Conservation (phyloP, 2,797 vertebrate genomes). For the Aulostomus chinensis region DNA sequence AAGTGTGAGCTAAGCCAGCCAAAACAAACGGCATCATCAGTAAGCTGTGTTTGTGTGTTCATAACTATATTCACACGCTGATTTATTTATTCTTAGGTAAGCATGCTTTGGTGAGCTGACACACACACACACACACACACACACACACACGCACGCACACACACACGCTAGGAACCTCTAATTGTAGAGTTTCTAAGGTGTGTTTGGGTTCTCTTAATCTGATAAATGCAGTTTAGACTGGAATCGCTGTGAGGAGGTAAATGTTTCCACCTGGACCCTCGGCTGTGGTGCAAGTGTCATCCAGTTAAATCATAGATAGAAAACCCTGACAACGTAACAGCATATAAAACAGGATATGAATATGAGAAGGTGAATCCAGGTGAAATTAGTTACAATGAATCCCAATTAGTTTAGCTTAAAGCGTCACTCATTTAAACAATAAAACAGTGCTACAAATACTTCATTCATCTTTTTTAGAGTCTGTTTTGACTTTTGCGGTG, state of each 20-base stretch:
- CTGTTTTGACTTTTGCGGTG: no score
- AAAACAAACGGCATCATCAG: slow-evolving; percentile 26
- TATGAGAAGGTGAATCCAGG: not conserved
- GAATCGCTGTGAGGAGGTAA: slow-evolving; percentile 50
- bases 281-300: slow-evolving; percentile 20
- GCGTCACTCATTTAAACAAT: no score
- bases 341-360: no score
- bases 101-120: slow-evolving; percentile 22
- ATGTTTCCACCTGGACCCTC: slow-evolving; percentile 59
- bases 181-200: slow-evolving; percentile 51
- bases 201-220: slow-evolving; percentile 49
- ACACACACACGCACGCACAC: no score
- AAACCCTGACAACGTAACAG: not conserved
- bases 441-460: no score
- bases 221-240: slow-evolving; percentile 59
- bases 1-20: slow-evolving; percentile 2
- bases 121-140: slow-evolving; percentile 18
- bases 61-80: slow-evolving; percentile 16
- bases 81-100: slow-evolving; percentile 14
- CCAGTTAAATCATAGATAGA: no score
- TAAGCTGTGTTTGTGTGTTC: no score
- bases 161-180: slow-evolving; percentile 43
- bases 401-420: no score
- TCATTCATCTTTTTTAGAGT: no score
- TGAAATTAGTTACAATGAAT: not conserved